Percentiles rank a stretch among this genome's conserved stretches.
Evolutionary conservation across 2,888 invertebrate genomes (phyloP).

Genomic region (Cheiracanthium punctorium): DNA sequence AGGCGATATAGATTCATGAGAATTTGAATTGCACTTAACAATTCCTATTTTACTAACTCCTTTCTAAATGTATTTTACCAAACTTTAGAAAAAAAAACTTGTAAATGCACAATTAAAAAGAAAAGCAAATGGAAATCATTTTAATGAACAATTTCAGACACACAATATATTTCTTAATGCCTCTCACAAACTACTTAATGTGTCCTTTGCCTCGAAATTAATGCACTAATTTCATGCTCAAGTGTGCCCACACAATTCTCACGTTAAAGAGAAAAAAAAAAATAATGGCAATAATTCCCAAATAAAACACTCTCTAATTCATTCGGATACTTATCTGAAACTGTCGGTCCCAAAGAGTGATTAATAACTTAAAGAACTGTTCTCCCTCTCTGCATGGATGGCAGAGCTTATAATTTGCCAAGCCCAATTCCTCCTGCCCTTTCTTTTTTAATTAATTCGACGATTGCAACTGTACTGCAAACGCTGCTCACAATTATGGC

Average conservation of each 20-base stretch:
- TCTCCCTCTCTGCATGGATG: not conserved
- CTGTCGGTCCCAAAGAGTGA: not conserved
- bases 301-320: not conserved
- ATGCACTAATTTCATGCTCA: not conserved
- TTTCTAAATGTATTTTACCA: too few species aligned
- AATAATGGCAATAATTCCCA: not conserved
- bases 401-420: constrained; percentile 52
- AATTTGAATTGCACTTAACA: too few species aligned
- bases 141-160: too few species aligned
- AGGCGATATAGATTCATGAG: too few species aligned
- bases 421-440: constrained; percentile 14
- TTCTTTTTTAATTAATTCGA: constrained; percentile 52
- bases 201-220: too few species aligned
- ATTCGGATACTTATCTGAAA: not conserved
- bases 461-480: constrained; percentile 22
- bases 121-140: too few species aligned
- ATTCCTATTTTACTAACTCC: too few species aligned
- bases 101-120: too few species aligned
- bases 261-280: not conserved
- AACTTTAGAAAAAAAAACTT: too few species aligned
- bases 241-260: constrained; percentile 5
- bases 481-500: too few species aligned
- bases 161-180: too few species aligned
- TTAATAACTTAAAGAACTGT: not conserved
- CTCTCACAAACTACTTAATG: too few species aligned